These are phyloP conservation scores for Barbus barbus DNA, from an alignment of 2,113 vertebrate species.

Conservation along the genomic window DNA sequence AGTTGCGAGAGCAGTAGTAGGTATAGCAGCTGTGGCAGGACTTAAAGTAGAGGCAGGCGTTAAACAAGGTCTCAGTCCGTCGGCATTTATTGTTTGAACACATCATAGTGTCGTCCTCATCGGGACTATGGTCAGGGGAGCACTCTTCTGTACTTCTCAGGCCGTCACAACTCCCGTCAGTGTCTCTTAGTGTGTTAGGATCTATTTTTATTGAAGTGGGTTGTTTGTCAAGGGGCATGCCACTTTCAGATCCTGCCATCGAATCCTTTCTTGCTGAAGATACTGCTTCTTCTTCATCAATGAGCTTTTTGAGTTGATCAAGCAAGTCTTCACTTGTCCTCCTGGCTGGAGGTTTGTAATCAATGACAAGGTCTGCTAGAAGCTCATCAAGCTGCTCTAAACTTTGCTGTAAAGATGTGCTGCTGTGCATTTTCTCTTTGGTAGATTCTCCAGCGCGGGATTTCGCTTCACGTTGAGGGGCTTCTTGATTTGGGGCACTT, in stretches of 20 bases:
- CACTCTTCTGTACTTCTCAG: constrained; percentile 79
- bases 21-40: constrained; percentile 99
- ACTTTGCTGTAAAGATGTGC: constrained; percentile 86
- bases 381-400: constrained; percentile 96
- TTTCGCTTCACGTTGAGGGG: constrained; percentile 60
- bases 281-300: constrained; percentile 75
- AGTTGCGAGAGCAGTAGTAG: constrained; percentile 96
- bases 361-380: constrained; percentile 92
- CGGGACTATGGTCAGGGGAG: constrained; percentile 89
- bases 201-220: constrained; percentile 79
- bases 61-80: constrained; percentile 92
- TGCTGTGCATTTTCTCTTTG: constrained; percentile 76
- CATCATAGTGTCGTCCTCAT: constrained; percentile 96
- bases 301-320: constrained; percentile 85
- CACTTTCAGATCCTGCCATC: constrained; percentile 65
- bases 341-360: constrained; percentile 83
- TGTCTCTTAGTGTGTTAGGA: constrained; percentile 65
- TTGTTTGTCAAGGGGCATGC: constrained; percentile 81
- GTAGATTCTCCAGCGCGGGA: constrained; percentile 59
- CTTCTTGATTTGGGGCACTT: constrained; percentile 62
- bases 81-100: constrained; percentile 95
- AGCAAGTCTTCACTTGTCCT: constrained; percentile 79
- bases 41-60: constrained; percentile 97
- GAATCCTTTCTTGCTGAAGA: constrained; percentile 70
- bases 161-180: constrained; percentile 69